These are phyloP conservation scores for Hippoglossus stenolepis DNA, from an alignment of 2,113 vertebrate genomes.

Conservation along the genomic window DNA sequence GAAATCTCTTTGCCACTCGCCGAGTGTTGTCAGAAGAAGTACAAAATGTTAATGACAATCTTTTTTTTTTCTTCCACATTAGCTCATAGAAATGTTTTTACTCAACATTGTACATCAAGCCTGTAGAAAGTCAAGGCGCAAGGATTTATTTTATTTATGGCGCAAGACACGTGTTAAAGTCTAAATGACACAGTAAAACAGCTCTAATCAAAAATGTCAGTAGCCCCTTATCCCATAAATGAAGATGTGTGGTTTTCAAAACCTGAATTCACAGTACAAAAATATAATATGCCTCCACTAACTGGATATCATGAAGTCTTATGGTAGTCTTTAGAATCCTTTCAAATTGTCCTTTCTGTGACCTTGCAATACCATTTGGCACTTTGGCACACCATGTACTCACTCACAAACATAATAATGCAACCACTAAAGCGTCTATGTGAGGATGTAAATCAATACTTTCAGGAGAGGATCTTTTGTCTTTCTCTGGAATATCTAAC, in stretches of 20 bases:
- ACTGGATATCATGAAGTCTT: conserved; percentile 67
- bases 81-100: conserved; percentile 52
- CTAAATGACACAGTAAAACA: conserved; percentile 76
- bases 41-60: conserved; percentile 56
- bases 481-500: conserved; percentile 16
- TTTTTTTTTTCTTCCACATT: conserved; percentile 14
- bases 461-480: conserved; percentile 40
- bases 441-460: conserved; percentile 56
- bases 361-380: conserved; percentile 76
- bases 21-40: conserved; percentile 64
- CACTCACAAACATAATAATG: conserved; percentile 56
- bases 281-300: conserved; percentile 83
- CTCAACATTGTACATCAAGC: conserved; percentile 57
- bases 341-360: conserved; percentile 58
- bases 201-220: conserved; percentile 79
- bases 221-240: conserved; percentile 87
- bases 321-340: conserved; percentile 59
- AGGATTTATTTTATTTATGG: conserved; percentile 45
- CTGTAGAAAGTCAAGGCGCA: conserved; percentile 60
- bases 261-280: conserved; percentile 85
- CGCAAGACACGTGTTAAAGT: conserved; percentile 63
- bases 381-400: conserved; percentile 79
- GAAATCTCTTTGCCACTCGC: conserved; percentile 52
- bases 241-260: conserved; percentile 81
- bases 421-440: conserved; percentile 60